A percentile compares a stretch with the other conserved stretches of the same genome.
Conservation (phyloP, 2,797 vertebrate species). For the Sebastolobus altivelis region DNA sequence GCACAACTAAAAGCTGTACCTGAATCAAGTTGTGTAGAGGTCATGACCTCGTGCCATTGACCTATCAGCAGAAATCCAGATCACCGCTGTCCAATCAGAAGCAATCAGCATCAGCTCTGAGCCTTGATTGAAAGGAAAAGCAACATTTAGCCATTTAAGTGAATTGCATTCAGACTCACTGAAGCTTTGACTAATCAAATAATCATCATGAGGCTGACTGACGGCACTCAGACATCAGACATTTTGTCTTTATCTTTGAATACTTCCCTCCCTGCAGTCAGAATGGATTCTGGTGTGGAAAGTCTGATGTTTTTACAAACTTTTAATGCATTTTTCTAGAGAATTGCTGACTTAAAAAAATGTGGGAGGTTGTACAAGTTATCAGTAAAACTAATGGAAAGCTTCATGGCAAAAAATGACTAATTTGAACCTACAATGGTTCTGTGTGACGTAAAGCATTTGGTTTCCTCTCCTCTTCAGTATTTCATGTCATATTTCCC, state of each 20-base stretch:
- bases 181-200: no score
- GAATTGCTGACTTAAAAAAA: neutral
- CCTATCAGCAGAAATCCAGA: neutral
- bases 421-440: neutral
- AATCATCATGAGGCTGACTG: neutral
- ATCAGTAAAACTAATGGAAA: constrained; percentile 36
- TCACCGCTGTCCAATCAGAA: constrained; percentile 40
- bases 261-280: neutral
- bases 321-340: neutral
- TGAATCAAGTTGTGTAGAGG: neutral
- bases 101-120: constrained; percentile 23
- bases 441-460: constrained; percentile 12
- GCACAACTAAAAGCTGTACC: neutral
- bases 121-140: constrained; percentile 20
- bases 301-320: neutral
- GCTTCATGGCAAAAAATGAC: neutral
- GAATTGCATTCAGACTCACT: constrained; percentile 26
- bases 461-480: constrained; percentile 9
- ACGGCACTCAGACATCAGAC: neutral
- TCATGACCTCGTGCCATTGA: neutral
- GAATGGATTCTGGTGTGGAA: neutral
- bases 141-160: constrained; percentile 24
- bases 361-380: neutral
- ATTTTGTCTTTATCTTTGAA: neutral
- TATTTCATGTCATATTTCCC: constrained; percentile 29